phyloP scores from a whole-genome alignment of 2,113 vertebrate species.

The Cyprinodon variegatus region DNA sequence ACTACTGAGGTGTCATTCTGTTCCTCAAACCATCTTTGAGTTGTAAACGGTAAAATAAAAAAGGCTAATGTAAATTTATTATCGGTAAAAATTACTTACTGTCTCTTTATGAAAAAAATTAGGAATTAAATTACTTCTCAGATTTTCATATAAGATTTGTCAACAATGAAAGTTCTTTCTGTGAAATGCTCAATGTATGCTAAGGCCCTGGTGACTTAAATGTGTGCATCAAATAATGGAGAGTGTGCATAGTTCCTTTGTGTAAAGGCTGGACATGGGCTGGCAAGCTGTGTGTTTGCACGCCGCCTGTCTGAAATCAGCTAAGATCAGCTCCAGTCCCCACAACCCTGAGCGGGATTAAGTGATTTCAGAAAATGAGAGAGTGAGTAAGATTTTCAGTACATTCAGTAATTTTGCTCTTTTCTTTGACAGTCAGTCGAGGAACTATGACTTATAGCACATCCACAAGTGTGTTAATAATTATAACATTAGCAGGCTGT shows the following conservation, averaged over 20 bases:
- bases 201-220: neutral
- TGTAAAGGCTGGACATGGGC: neutral
- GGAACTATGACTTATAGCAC: conserved; percentile 2
- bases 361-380: neutral
- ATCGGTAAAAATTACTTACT: no score
- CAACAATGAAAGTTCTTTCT: neutral
- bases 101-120: no score
- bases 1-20: no score
- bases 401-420: neutral
- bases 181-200: neutral
- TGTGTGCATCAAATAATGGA: neutral
- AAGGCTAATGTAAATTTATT: no score
- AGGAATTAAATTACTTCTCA: no score
- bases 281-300: no score
- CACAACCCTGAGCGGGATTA: neutral
- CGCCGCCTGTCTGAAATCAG: no score
- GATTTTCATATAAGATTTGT: neutral
- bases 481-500: conserved; percentile 19
- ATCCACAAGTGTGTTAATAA: conserved; percentile 20
- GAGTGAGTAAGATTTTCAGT: neutral
- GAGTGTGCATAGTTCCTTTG: neutral
- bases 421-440: neutral
- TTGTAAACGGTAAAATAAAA: no score
- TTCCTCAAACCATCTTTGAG: no score
- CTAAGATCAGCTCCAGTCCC: neutral